A percentile compares a stretch with the other conserved stretches of the same genome.
phyloP scores from a whole-genome alignment of 2,113 vertebrate genomes.

The Lepus americanus region DNA sequence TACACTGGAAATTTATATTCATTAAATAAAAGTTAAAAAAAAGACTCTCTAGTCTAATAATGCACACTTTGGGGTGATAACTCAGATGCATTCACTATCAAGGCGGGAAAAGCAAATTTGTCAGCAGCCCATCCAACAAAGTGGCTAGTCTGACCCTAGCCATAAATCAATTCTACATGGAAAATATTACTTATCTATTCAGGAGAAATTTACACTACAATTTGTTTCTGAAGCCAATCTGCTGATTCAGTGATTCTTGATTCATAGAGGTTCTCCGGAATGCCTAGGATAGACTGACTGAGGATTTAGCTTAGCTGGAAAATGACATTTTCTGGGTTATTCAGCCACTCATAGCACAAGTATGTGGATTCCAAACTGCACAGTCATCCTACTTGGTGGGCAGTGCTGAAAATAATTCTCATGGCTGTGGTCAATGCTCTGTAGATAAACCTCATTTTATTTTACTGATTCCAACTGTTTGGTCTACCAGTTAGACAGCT shows the following conservation, averaged over 20 bases:
- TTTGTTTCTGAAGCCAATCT: background rate
- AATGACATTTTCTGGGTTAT: background rate
- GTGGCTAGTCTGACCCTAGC: rapidly evolving
- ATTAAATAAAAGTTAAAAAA: too few species aligned
- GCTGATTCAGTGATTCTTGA: background rate
- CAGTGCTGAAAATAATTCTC: background rate
- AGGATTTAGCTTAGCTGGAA: background rate
- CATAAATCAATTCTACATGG: background rate
- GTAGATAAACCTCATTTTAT: background rate
- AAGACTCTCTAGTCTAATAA: background rate
- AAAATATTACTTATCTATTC: background rate
- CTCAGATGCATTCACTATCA: background rate
- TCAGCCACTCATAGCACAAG: background rate
- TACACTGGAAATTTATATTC: too few species aligned
- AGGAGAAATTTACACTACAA: background rate
- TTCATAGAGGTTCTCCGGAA: background rate
- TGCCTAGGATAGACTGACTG: background rate
- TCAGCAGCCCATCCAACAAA: background rate
- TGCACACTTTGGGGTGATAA: background rate
- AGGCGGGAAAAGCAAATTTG: background rate
- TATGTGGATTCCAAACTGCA: background rate
- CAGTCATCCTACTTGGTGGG: background rate
- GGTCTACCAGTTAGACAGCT: background rate
- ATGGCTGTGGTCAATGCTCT: background rate
- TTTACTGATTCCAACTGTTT: background rate